Base-by-base conservation (phyloP, 1,140 invertebrate genomes). In the Brevipalpus yothersi region DNA sequence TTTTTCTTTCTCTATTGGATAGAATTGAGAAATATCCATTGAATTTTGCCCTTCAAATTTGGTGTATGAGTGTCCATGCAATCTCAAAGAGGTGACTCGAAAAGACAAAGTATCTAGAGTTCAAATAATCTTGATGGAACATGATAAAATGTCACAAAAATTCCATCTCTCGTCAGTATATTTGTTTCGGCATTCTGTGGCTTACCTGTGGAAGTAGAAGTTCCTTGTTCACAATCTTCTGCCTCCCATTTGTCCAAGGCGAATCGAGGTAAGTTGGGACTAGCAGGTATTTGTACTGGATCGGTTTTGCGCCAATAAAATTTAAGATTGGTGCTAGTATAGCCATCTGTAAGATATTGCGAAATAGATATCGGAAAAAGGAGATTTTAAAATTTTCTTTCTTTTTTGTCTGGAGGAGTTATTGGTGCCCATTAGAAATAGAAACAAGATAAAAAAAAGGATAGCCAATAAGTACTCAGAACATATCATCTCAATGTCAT, bases 161-260 rank as follows among this genome's bases (percentile, higher is more conserved):
- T 2, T 47, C 8, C 17, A 11, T 31, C 54, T 56, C 41, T 13
- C 7, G n/a, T 59, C 5, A 5, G 31, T 31, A 31, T 31, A 89
- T 47, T 2, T 1, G 17, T 47, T 8, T 47, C n/a, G 8, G 17
- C 4, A 47, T 90, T 67, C n/a, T 2, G 31, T 31, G 31, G 31
- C 31, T 31, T 31, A 31, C 31, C 31, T 31, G 31, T 31, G 31
- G 31, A 31, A 31, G 66, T 94, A 71, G 91, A 91, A 56, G 90
- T 94, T 74, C 87, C 88, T 72, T 86, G 90, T 73, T 91, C 90
- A 71, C 90, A 94, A 68, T 90, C 89, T 70, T 88, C 84, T 61
- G 89, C 92, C 56, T 82, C 75, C 72, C 88, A 89, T 71, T 89
- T 88, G 71, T 89, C 86, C 60, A 94, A 73, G 3, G 86, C 88